Evolutionary conservation across 2,113 vertebrate genomes (phyloP).

Genomic region (Pardalotus punctatus): DNA sequence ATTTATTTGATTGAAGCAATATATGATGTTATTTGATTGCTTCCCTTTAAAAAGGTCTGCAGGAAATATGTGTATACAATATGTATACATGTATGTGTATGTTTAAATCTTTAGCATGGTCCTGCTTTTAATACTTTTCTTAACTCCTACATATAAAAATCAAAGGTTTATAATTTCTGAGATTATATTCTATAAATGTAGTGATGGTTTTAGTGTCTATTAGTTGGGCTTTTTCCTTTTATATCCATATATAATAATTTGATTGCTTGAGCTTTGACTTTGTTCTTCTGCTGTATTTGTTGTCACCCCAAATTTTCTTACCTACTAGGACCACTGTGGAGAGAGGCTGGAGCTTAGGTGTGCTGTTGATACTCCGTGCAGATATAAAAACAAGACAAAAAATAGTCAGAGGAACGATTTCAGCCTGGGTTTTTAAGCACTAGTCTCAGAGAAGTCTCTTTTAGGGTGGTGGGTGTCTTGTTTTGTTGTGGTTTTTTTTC

Average conservation of each 20-base stretch:
- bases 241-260: background rate
- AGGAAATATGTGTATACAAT: background rate
- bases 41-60: background rate
- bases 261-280: background rate
- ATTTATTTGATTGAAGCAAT: background rate
- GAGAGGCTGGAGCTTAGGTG: background rate
- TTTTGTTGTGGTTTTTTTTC: too few species aligned
- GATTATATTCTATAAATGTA: background rate
- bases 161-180: background rate
- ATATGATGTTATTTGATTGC: background rate
- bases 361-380: background rate
- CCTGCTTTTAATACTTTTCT: background rate
- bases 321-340: background rate
- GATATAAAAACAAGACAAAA: background rate
- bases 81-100: background rate
- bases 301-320: background rate
- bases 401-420: background rate
- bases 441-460: background rate
- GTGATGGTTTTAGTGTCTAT: background rate
- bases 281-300: background rate
- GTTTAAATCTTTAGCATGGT: background rate
- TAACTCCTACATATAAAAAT: background rate
- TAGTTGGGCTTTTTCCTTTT: background rate
- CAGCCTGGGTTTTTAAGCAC: background rate
- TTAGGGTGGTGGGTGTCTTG: background rate